Base-by-base conservation (phyloP, 2,113 vertebrate species). In the Ploceus nigricollis region DNA sequence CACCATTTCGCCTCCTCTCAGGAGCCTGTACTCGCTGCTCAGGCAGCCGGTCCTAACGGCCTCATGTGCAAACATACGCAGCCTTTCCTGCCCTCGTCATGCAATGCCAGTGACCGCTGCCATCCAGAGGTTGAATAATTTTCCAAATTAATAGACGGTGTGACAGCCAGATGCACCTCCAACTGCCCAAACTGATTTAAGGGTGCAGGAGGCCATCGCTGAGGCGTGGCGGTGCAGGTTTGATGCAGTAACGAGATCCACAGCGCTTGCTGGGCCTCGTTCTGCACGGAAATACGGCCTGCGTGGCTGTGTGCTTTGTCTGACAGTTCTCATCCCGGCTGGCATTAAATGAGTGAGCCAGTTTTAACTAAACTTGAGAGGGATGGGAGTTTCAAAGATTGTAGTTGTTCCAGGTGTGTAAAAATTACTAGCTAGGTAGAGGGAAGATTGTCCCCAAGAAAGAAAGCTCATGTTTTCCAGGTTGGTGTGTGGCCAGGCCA, bases 41-140 rank as follows among this genome's bases (percentile, higher is more conserved):
- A 31, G 47, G 53, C 51, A 33, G 47, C 40, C 5, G 0, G 7
- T 7, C 1, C 16, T 39, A 2, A 1, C n/a, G 0, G 0, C 11
- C 22, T 10, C 2, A 9, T 0, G 5, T 17, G 16, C 17, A 3
- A 40, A 15, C 7, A 4, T 5, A 1, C 2, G 0, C 14, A 23
- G 40, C 30, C 51, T 22, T 15, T 24, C n/a, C 68, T 6, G 5
- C 23, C 19, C 35, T 40, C 2, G 0, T 12, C 31, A 6, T 0
- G 2, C 40, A 28, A 2, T 0, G 15, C 39, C 1, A 4, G 17
- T 21, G 58, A 47, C 53, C 5, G 5, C 60, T 57, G 70, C 51
- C 40, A 8, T 10, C 40, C 57, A 11, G 28, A 75, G 15, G 37
- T 0, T n/a, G 81, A 68, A 61, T 69, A 50, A 40, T 51, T 93